Percentiles rank a stretch among this genome's conserved stretches.
Conservation (phyloP, 2,113 vertebrate species). For the Neogale vison region DNA sequence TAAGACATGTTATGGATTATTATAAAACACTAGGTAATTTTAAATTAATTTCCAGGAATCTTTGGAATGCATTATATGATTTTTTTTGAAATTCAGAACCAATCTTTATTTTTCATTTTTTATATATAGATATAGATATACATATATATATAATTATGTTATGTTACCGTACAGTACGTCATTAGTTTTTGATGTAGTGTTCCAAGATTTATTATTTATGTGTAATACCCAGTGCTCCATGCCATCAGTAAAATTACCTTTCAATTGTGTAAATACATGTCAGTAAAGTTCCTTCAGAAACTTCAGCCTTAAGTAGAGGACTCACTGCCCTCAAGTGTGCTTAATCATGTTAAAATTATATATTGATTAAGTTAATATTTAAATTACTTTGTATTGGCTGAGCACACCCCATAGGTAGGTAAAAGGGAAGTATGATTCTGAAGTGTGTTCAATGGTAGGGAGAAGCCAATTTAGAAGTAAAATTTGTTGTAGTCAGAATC, state of each 20-base stretch:
- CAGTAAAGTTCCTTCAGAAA: not conserved
- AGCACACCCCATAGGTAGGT: not conserved
- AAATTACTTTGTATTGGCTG: conserved; percentile 31
- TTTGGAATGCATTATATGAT: not conserved
- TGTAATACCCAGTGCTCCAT: too few relatives aligned
- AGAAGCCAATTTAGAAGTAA: not conserved
- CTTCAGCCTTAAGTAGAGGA: not conserved
- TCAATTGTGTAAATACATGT: not conserved
- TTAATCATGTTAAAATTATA: not conserved
- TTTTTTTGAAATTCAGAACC: not conserved
- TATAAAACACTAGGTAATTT: conserved; percentile 10
- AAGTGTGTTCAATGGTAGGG: not conserved
- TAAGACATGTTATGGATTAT: not conserved
- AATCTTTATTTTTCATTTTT: too few relatives aligned
- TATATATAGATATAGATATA: too few relatives aligned
- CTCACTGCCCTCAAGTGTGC: not conserved
- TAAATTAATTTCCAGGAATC: conserved; percentile 17
- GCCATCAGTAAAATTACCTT: not conserved
- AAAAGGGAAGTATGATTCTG: not conserved
- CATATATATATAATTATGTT: too few relatives aligned
- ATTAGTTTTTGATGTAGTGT: too few relatives aligned
- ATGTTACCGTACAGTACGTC: too few relatives aligned
- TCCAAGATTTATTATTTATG: too few relatives aligned
- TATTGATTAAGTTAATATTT: conserved; percentile 40
- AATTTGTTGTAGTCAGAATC: not conserved